Percentiles rank a stretch among this genome's conserved stretches.
Conservation (phyloP, 2,113 vertebrate genomes). For the Climacteris rufus region DNA sequence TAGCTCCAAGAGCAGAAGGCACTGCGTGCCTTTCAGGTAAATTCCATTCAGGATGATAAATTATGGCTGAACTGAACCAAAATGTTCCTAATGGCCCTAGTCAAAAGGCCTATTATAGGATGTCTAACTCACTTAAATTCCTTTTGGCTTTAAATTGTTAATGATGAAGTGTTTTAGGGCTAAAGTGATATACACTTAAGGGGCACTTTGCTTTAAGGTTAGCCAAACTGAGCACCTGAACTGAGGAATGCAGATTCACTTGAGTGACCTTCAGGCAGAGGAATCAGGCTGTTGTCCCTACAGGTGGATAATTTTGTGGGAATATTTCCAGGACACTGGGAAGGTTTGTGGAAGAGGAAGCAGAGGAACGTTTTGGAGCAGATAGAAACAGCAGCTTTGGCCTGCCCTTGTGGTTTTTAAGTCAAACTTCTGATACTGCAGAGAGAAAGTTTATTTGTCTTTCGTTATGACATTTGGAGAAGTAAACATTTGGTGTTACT, state of each 20-base stretch:
- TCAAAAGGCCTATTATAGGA: slow-evolving; percentile 68
- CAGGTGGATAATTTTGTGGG: neutral
- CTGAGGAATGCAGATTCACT: neutral
- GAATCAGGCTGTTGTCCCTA: neutral
- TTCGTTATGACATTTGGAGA: neutral
- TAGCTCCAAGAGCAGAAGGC: neutral
- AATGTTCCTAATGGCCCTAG: slow-evolving; percentile 66
- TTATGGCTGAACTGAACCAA: slow-evolving; percentile 53
- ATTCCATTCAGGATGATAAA: slow-evolving; percentile 63
- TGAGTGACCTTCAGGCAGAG: neutral
- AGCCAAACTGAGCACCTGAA: neutral
- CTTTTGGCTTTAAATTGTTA: slow-evolving; percentile 67
- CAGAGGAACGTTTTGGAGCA: neutral
- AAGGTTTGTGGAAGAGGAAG: neutral
- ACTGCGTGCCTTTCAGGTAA: slow-evolving; percentile 49
- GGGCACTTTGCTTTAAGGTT: slow-evolving; percentile 63
- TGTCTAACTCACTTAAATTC: slow-evolving; percentile 74
- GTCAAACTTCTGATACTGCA: neutral
- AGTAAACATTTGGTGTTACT: neutral
- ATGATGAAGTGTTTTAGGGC: slow-evolving; percentile 61
- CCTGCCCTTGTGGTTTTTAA: neutral
- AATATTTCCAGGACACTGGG: neutral
- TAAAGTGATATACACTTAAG: slow-evolving; percentile 30
- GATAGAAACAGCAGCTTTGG: neutral
- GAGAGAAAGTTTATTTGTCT: neutral